Evolutionary conservation across 2,888 invertebrate genomes (phyloP).

Genomic region (Teinopalpus imperialis): DNA sequence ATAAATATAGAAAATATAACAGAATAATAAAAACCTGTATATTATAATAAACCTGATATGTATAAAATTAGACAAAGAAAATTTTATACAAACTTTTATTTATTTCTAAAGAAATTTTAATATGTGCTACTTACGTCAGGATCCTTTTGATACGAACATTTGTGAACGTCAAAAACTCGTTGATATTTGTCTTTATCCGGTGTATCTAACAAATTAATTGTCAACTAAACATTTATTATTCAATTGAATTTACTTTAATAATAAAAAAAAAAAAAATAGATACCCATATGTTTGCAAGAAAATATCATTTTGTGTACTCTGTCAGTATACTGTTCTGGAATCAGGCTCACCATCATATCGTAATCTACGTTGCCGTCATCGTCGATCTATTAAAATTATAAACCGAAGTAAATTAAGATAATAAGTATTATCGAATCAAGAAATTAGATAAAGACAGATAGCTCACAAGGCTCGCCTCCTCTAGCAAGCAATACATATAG

Average conservation of each 20-base stretch:
- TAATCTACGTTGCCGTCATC: conserved; percentile 69
- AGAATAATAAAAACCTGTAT: too few species aligned
- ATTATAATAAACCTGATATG: too few species aligned
- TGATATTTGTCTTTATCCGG: conserved; percentile 68
- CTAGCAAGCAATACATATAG: conserved; percentile 79
- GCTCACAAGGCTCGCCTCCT: conserved; percentile 78
- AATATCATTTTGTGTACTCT: conserved; percentile 65
- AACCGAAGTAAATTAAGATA: conserved; percentile 41
- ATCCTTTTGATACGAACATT: conserved; percentile 68
- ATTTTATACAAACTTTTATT: too few species aligned
- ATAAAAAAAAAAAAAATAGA: conserved; percentile 22
- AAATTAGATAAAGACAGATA: conserved; percentile 52
- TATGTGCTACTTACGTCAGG: conserved; percentile 74
- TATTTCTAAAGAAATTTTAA: too few species aligned
- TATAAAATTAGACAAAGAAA: too few species aligned
- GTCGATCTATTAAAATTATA: conserved; percentile 50
- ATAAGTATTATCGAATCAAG: conserved; percentile 27
- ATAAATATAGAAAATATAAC: too few species aligned
- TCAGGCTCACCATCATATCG: conserved; percentile 71
- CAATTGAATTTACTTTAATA: neutral
- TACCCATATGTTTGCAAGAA: conserved; percentile 66
- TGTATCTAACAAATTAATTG: conserved; percentile 61
- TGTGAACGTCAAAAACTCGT: conserved; percentile 71
- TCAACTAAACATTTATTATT: neutral
- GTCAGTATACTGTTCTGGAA: conserved; percentile 66